Percentiles rank a stretch among this genome's conserved stretches.
phyloP scores from a whole-genome alignment of 23 tunicate species.

The Trididemnum miniatum region DNA sequence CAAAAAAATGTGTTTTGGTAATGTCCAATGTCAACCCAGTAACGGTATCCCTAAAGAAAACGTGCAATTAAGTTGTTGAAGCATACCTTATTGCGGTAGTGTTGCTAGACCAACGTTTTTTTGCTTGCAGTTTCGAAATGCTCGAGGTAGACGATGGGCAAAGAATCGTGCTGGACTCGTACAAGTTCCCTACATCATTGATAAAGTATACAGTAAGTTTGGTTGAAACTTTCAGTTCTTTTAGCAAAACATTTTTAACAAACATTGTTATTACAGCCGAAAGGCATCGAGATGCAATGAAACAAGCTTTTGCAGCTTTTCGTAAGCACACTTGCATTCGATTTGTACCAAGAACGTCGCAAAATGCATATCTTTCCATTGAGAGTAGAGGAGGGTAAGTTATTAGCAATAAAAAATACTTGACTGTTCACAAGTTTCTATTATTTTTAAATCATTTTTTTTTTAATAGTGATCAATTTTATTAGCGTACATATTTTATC shows the following conservation, averaged over 20 bases:
- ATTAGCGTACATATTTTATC: not conserved
- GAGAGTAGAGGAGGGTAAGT: slow-evolving; percentile 73
- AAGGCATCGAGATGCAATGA: slow-evolving; percentile 3
- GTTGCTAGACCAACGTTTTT: no score
- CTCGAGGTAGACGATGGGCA: not conserved
- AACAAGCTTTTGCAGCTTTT: slow-evolving; percentile 42
- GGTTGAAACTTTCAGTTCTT: no score
- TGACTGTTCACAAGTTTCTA: no score
- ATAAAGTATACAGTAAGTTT: not conserved
- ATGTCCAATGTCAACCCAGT: no score
- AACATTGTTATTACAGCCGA: slow-evolving; percentile 7
- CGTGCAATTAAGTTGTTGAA: no score
- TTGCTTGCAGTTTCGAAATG: not conserved
- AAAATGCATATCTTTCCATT: slow-evolving; percentile 66
- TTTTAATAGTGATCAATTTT: not conserved
- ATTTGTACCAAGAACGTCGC: slow-evolving; percentile 75
- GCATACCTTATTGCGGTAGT: no score
- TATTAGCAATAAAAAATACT: no score
- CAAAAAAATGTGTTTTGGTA: no score
- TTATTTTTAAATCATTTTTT: not conserved
- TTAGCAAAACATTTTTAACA: no score
- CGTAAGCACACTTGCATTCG: slow-evolving; percentile 79
- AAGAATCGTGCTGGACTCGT: not conserved
- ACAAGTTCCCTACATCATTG: not conserved
- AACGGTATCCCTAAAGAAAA: no score